Evolutionary conservation across 2,113 vertebrate species (phyloP).

Genomic region (Thalassarche chlororhynchos): DNA sequence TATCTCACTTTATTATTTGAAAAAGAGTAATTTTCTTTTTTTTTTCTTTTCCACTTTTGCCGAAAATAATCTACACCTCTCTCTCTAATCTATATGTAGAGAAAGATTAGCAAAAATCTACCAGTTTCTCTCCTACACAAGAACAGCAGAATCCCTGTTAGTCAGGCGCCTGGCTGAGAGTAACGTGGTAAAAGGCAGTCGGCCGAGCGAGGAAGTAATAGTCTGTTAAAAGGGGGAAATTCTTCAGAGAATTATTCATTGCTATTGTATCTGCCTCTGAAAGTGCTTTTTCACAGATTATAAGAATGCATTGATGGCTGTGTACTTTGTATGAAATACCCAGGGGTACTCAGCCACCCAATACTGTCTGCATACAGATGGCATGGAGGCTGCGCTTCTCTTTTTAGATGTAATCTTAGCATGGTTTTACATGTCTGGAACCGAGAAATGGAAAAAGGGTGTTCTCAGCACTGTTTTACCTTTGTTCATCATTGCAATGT

Average conservation of each 20-base stretch:
- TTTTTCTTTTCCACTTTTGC: not conserved
- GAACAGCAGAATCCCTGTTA: not conserved
- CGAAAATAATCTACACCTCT: not conserved
- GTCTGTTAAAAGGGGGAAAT: not conserved
- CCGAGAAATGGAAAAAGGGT: rapidly evolving
- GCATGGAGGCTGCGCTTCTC: not conserved
- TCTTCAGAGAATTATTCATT: not conserved
- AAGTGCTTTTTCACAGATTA: not conserved
- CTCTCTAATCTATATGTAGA: not conserved
- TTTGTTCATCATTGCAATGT: not conserved
- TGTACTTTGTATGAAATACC: not conserved
- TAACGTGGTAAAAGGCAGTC: not conserved
- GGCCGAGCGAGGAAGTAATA: not conserved
- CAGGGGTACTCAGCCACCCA: not conserved
- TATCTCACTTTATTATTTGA: not conserved
- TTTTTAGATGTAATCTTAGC: not conserved
- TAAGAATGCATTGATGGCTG: not conserved
- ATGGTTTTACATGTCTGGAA: not conserved
- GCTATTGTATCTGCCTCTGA: not conserved
- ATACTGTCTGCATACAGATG: not conserved
- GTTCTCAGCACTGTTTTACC: not conserved
- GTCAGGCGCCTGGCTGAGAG: not conserved
- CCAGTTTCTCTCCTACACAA: not conserved
- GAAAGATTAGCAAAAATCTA: not conserved
- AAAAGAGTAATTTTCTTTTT: not conserved